A percentile compares a stretch with the other conserved stretches of the same genome.
Conservation (phyloP, 2,888 invertebrate genomes). For the Smittia sp. region DNA sequence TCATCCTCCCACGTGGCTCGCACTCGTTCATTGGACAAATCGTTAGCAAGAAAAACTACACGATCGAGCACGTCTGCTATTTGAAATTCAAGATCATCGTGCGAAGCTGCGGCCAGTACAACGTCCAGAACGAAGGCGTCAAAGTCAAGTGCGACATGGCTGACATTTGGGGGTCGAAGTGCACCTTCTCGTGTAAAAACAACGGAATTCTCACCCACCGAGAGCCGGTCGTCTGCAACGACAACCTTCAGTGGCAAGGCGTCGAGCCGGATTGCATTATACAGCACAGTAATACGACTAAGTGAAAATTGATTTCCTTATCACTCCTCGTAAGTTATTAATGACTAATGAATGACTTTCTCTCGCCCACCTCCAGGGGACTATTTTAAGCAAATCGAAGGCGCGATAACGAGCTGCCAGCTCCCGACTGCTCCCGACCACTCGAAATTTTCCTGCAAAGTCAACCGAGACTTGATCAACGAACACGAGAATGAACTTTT, state of each 20-base stretch:
- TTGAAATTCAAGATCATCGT: conserved; percentile 45
- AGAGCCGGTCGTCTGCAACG: conserved; percentile 43
- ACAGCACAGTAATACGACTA: conserved; percentile 38
- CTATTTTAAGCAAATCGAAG: conserved; percentile 32
- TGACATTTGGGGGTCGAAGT: conserved; percentile 44
- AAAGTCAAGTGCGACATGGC: conserved; percentile 43
- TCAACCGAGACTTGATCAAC: conserved; percentile 42
- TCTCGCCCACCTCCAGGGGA: neutral
- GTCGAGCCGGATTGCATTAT: conserved; percentile 37
- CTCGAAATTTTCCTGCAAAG: conserved; percentile 44
- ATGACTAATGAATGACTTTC: neutral
- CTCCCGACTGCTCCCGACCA: conserved; percentile 43
- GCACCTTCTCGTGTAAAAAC: conserved; percentile 44
- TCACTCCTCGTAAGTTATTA: neutral
- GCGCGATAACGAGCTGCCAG: conserved; percentile 42
- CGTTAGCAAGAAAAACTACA: conserved; percentile 42
- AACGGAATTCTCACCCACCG: conserved; percentile 43
- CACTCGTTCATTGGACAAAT: conserved; percentile 44
- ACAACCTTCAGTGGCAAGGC: conserved; percentile 44
- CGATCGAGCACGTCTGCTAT: conserved; percentile 43
- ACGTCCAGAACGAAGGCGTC: conserved; percentile 42
- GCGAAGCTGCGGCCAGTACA: conserved; percentile 43
- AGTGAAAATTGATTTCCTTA: conserved; percentile 22
- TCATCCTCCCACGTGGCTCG: conserved; percentile 44
- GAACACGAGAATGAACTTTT: conserved; percentile 42